phyloP scores from a whole-genome alignment of 2,888 invertebrate species.

The Dynastes maya region DNA sequence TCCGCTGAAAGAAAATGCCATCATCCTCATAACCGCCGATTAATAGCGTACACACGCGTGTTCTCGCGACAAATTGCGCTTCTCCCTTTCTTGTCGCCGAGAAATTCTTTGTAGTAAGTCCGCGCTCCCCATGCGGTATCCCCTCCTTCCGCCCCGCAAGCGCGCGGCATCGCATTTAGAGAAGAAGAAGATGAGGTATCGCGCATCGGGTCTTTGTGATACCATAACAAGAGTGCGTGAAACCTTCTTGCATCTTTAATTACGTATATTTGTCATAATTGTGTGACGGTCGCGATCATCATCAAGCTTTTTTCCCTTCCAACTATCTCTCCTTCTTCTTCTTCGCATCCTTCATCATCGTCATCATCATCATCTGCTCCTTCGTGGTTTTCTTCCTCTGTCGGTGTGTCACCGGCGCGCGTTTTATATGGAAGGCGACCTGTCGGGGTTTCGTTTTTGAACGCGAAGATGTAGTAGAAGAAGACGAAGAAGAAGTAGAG shows the following conservation, averaged over 20 bases:
- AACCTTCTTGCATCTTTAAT: conserved; percentile 44
- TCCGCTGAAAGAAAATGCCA: too few species aligned
- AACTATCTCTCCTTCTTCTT: background rate
- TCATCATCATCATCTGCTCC: background rate
- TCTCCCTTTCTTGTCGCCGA: conserved; percentile 38
- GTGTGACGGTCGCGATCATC: conserved; percentile 46
- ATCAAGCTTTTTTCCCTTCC: conserved; percentile 22
- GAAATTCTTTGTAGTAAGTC: conserved; percentile 41
- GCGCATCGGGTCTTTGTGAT: conserved; percentile 35
- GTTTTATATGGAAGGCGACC: conserved; percentile 22
- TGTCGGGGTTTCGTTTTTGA: background rate
- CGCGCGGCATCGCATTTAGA: conserved; percentile 6
- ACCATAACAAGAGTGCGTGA: conserved; percentile 45
- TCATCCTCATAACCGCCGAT: conserved; percentile 17
- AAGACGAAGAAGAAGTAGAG: conserved; percentile 2
- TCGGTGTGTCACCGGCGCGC: background rate
- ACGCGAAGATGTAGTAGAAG: background rate
- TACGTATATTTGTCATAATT: conserved; percentile 46
- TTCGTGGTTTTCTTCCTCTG: background rate
- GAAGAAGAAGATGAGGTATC: background rate
- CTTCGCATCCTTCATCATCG: background rate
- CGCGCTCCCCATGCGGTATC: conserved; percentile 13
- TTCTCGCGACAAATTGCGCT: conserved; percentile 38
- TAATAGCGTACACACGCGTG: conserved; percentile 22
- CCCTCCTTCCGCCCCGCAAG: conserved; percentile 1